Evolutionary conservation across 2,113 vertebrate genomes (phyloP).

Genomic region (Callipepla californica): DNA sequence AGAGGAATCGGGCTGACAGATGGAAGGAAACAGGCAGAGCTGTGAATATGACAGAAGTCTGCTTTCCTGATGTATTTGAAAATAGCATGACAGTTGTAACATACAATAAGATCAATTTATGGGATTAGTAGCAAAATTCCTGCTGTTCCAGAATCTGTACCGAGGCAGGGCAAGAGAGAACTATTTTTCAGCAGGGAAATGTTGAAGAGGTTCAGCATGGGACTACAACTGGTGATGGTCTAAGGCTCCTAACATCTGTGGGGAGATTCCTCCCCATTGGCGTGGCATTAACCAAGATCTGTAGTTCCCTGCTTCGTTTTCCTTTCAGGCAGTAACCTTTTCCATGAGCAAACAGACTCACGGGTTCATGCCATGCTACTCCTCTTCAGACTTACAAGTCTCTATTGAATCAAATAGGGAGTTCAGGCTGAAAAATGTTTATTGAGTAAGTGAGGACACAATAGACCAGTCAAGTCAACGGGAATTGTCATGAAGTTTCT

Average conservation of each 20-base stretch:
- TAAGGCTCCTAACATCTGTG: background rate
- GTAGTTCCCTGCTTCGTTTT: background rate
- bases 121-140: background rate
- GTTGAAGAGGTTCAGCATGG: background rate
- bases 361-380: accelerated
- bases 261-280: background rate
- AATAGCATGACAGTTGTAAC: background rate
- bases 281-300: background rate
- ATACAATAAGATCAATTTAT: background rate
- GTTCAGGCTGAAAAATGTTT: background rate
- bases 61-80: background rate
- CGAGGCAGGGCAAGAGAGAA: background rate
- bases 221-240: background rate
- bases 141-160: background rate
- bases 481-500: background rate
- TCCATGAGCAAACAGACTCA: background rate
- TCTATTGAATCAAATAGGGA: accelerated
- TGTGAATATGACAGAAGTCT: background rate
- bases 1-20: background rate
- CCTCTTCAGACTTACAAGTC: background rate
- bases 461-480: background rate
- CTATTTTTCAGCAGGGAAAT: background rate
- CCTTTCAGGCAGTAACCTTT: background rate
- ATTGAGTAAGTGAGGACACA: background rate
- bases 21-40: background rate